Evolutionary conservation across 1,140 invertebrate species (phyloP).

Genomic region (Brachionus koreanus): DNA sequence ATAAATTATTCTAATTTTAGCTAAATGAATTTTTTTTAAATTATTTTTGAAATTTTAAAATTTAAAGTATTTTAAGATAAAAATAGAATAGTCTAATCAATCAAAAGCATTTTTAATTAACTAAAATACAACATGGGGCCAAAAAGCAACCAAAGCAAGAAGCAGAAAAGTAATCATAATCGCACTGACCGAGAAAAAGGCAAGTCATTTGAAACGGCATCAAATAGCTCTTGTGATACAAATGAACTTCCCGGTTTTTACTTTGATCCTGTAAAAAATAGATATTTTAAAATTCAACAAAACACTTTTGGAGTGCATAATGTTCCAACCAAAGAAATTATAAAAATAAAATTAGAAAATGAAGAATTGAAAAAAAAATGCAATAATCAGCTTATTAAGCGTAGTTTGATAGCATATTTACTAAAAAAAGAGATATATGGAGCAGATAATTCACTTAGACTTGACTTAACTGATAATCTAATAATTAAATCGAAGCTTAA

Average conservation of each 20-base stretch:
- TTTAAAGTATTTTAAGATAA: too few relatives aligned
- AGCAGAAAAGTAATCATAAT: background rate
- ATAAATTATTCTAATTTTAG: too few relatives aligned
- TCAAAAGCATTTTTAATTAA: background rate
- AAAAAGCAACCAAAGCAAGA: background rate
- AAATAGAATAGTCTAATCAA: too few relatives aligned
- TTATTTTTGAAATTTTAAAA: too few relatives aligned
- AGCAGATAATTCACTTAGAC: background rate
- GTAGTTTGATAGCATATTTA: background rate
- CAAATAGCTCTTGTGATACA: background rate
- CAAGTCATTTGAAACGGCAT: background rate
- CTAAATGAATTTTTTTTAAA: too few relatives aligned
- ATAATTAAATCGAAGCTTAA: conserved; percentile 5
- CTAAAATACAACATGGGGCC: background rate
- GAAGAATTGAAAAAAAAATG: background rate
- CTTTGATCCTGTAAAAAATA: conserved; percentile 37
- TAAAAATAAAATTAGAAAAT: background rate
- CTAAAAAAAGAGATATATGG: background rate
- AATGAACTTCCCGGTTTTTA: conserved; percentile 27
- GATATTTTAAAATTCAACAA: conserved; percentile 38
- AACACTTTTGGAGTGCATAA: background rate
- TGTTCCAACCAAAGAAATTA: background rate
- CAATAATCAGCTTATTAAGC: background rate
- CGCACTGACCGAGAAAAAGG: background rate
- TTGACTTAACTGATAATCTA: background rate